phyloP scores from a whole-genome alignment of 2,888 invertebrate species.

The Heliconius erato region DNA sequence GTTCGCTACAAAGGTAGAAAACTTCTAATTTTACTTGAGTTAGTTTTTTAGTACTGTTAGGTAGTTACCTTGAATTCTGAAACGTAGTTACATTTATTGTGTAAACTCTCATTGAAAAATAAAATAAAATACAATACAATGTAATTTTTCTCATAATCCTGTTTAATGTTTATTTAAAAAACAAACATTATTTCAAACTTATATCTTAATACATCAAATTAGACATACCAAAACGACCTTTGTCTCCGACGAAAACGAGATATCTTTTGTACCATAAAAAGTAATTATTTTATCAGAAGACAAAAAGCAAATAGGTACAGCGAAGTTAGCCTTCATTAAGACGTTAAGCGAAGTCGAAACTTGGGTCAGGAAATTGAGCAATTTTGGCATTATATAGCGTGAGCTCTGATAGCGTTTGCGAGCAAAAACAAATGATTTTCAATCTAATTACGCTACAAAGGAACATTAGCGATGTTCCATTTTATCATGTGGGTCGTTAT shows the following conservation, averaged over 20 bases:
- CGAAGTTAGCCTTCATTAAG: constrained; percentile 78
- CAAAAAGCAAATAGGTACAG: constrained; percentile 71
- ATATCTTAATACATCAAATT: constrained; percentile 13
- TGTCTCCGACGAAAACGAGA: constrained; percentile 14
- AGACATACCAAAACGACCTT: not conserved
- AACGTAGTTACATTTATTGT: no score
- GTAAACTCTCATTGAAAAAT: no score
- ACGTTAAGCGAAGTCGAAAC: constrained; percentile 73
- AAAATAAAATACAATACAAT: no score
- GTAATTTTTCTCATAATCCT: no score
- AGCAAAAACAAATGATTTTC: constrained; percentile 53
- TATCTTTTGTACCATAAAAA: constrained; percentile 59
- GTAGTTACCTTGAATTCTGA: no score
- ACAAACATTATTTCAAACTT: not conserved
- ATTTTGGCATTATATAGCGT: constrained; percentile 71
- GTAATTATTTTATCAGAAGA: constrained; percentile 71
- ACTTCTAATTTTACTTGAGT: not conserved
- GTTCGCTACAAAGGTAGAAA: constrained; percentile 18
- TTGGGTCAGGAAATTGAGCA: constrained; percentile 77
- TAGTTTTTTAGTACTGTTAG: no score
- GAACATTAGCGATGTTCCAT: constrained; percentile 34
- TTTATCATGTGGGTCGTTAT: constrained; percentile 32
- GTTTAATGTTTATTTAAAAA: not conserved
- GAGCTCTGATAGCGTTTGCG: constrained; percentile 55
- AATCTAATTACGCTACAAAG: constrained; percentile 45